Evolutionary conservation across 2,797 vertebrate genomes (phyloP).

Genomic region (Pelochelys cantorii): DNA sequence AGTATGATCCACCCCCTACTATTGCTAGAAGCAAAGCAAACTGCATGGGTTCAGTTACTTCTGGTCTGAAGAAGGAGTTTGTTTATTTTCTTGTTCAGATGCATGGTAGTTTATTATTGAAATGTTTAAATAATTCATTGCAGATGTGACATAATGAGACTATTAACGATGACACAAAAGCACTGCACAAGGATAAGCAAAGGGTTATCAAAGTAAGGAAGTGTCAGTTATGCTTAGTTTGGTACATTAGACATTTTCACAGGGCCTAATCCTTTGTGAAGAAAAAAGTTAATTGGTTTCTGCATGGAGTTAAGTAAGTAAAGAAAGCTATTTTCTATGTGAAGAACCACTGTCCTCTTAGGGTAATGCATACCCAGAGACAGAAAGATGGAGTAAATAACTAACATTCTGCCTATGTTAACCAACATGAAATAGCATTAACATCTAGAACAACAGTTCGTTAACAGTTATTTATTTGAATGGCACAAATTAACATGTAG

Average conservation of each 20-base stretch:
- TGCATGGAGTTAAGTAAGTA: background rate
- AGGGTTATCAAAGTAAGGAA: constrained; percentile 23
- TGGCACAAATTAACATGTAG: background rate
- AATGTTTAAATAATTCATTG: constrained; percentile 25
- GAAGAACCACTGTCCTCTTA: background rate
- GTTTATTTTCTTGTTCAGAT: background rate
- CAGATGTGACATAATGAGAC: constrained; percentile 16
- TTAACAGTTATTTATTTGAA: background rate
- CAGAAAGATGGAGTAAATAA: constrained; percentile 15
- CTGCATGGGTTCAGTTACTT: background rate
- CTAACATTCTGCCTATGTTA: background rate
- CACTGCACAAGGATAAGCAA: constrained; percentile 3
- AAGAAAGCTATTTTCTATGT: background rate
- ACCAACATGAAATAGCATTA: background rate
- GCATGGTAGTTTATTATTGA: constrained; percentile 6
- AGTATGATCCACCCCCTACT: background rate
- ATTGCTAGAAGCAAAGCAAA: background rate
- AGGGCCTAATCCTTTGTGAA: background rate
- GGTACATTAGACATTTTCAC: background rate
- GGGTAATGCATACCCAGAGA: background rate
- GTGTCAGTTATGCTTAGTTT: background rate
- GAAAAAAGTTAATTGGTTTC: background rate
- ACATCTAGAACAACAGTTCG: background rate
- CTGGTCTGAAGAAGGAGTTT: background rate
- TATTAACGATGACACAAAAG: constrained; percentile 15